A percentile compares a stretch with the other conserved stretches of the same genome.
Conservation (phyloP, 2,797 vertebrate species). For the Rhinophrynus dorsalis region DNA sequence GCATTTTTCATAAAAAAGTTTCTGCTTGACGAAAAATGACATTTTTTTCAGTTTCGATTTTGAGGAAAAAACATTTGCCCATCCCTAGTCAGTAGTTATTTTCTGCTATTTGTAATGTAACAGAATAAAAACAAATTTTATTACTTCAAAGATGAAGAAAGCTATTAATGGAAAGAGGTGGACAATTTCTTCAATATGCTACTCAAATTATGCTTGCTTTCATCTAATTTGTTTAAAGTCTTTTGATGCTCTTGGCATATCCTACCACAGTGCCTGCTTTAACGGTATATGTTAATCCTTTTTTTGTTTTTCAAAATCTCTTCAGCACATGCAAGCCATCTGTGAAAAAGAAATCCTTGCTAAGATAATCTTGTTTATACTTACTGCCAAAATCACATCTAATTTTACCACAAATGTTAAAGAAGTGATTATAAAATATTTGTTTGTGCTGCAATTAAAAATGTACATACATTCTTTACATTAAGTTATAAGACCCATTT, state of each 20-base stretch:
- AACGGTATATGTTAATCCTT: constrained; percentile 22
- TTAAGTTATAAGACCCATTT: no score
- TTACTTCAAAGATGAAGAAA: not conserved
- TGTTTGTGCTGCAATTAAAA: no score
- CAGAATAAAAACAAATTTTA: not conserved
- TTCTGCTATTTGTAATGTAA: no score
- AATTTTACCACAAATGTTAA: no score
- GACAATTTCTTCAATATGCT: constrained; percentile 4
- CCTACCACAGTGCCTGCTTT: not conserved
- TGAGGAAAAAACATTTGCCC: no score
- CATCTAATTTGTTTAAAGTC: constrained; percentile 17
- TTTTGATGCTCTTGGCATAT: constrained; percentile 4
- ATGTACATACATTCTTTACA: no score
- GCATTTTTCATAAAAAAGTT: no score
- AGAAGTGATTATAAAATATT: no score
- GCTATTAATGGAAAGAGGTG: not conserved
- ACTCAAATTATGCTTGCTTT: constrained; percentile 24
- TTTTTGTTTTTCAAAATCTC: constrained; percentile 4
- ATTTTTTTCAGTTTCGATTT: no score
- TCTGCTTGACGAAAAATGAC: no score
- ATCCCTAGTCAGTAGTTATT: no score
- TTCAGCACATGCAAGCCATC: constrained; percentile 18
- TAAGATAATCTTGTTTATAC: constrained; percentile 9
- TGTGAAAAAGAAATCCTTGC: not conserved
- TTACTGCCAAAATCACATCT: not conserved